A percentile compares a stretch with the other conserved stretches of the same genome.
Evolutionary conservation across 2,797 vertebrate species (phyloP).

Genomic region (Spea hammondii): DNA sequence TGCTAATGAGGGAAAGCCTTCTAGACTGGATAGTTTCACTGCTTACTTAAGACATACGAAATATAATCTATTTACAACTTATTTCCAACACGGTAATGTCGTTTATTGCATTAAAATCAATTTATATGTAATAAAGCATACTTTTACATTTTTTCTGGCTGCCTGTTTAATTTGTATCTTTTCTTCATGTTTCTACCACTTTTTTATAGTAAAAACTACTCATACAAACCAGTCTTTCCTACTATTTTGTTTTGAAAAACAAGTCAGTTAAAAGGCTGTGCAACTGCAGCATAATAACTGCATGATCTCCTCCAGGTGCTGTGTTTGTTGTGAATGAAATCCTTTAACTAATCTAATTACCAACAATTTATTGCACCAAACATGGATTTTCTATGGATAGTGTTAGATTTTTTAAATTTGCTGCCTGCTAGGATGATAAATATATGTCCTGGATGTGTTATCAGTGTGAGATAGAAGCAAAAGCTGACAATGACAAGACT

Average conservation of each 20-base stretch:
- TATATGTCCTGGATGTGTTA: no score
- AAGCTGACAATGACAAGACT: no score
- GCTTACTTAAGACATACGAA: slow-evolving; percentile 57
- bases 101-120: slow-evolving; percentile 16
- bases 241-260: slow-evolving; percentile 10
- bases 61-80: slow-evolving; percentile 18
- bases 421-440: no score
- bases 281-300: no score
- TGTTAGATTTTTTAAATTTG: no score
- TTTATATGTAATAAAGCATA: slow-evolving; percentile 11
- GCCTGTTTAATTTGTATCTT: not conserved
- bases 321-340: no score
- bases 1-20: slow-evolving; percentile 65
- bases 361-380: no score
- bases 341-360: no score
- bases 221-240: slow-evolving; percentile 39
- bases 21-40: slow-evolving; percentile 74
- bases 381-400: no score
- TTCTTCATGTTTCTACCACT: slow-evolving; percentile 10
- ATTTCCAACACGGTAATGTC: not conserved
- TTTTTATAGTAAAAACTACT: slow-evolving; percentile 14
- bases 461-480: no score
- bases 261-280: not conserved
- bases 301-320: no score
- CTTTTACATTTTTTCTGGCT: slow-evolving; percentile 12